Conservation (phyloP, 2,113 vertebrate genomes). For the Nesogale talazaci region DNA sequence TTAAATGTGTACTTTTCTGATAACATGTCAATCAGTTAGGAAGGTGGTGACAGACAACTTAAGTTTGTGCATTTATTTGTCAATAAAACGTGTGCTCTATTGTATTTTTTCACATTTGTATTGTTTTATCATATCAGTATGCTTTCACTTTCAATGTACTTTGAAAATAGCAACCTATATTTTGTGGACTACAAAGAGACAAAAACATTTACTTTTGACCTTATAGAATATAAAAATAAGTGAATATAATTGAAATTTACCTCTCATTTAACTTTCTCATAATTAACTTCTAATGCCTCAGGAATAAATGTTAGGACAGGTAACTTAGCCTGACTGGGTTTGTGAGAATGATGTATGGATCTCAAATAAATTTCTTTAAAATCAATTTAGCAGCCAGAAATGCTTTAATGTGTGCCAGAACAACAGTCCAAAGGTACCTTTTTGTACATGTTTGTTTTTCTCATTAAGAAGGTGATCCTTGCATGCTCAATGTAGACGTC, state of each 20-base stretch:
- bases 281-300: slow-evolving; percentile 85
- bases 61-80: slow-evolving; percentile 88
- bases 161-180: slow-evolving; percentile 91
- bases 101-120: slow-evolving; percentile 83
- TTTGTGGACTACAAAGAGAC: slow-evolving; percentile 88
- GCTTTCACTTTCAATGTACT: slow-evolving; percentile 88
- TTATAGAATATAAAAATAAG: slow-evolving; percentile 82
- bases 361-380: slow-evolving; percentile 19
- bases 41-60: slow-evolving; percentile 83
- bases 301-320: slow-evolving; percentile 80
- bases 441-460: slow-evolving; percentile 23
- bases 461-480: slow-evolving; percentile 8
- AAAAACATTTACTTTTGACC: slow-evolving; percentile 86
- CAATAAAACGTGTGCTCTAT: slow-evolving; percentile 84
- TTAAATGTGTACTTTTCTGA: slow-evolving; percentile 69
- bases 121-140: slow-evolving; percentile 92
- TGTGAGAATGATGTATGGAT: slow-evolving; percentile 78
- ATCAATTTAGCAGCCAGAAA: slow-evolving; percentile 48
- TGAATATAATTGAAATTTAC: slow-evolving; percentile 87
- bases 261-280: slow-evolving; percentile 82
- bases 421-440: not conserved
- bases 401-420: not conserved
- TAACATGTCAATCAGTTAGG: slow-evolving; percentile 80
- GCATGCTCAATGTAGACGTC: not conserved
- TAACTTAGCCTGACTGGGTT: slow-evolving; percentile 77